Evolutionary conservation across 2,113 vertebrate genomes (phyloP).

Genomic region (Suricata suricatta): DNA sequence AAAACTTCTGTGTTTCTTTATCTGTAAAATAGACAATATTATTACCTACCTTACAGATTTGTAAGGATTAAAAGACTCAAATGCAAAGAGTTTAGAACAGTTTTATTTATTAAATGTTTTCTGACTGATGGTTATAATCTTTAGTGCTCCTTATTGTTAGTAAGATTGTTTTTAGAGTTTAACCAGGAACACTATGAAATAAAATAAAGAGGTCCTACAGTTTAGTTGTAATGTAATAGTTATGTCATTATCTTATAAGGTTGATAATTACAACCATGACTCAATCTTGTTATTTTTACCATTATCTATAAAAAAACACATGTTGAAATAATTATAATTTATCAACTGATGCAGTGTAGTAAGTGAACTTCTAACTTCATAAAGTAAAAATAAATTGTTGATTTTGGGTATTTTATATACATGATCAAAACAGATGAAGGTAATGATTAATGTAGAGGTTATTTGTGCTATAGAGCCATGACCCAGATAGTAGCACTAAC

Average conservation of each 20-base stretch:
- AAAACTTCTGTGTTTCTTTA: slow-evolving; percentile 43
- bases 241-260: background rate
- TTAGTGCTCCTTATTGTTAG: background rate
- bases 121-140: background rate
- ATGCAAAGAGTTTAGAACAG: background rate
- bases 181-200: background rate
- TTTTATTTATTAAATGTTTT: background rate
- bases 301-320: background rate
- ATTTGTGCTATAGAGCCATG: background rate
- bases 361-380: background rate
- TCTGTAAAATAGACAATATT: slow-evolving; percentile 46
- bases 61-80: background rate
- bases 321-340: background rate
- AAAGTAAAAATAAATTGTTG: background rate
- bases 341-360: background rate
- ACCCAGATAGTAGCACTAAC: background rate
- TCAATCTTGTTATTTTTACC: background rate
- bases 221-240: background rate
- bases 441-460: background rate
- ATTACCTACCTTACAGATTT: slow-evolving; percentile 42
- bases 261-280: background rate
- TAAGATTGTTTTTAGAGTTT: background rate
- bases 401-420: background rate
- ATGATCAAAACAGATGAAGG: background rate
- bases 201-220: background rate